These are phyloP conservation scores for Bombus balteatus DNA, from an alignment of 1,140 invertebrate genomes.

Conservation along the genomic window DNA sequence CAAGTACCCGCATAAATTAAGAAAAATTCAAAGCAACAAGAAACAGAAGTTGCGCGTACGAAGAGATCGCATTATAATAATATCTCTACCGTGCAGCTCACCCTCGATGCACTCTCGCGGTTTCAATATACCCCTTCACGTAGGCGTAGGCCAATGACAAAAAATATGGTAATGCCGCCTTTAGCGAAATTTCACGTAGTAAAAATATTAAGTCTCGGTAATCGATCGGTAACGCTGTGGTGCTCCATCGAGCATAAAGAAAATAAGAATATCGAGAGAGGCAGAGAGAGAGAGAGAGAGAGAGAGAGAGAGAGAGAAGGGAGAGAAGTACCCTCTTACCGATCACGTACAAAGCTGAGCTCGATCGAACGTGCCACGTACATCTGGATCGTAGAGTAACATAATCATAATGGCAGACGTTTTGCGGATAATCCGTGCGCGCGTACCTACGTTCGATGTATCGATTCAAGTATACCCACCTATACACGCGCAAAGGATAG, in stretches of 20 bases:
- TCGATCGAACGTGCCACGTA: constrained; percentile 63
- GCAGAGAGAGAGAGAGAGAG: no score
- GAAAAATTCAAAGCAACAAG: not conserved
- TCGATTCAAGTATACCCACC: constrained; percentile 43
- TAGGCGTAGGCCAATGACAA: not conserved
- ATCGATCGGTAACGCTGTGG: constrained; percentile 50
- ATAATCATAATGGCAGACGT: constrained; percentile 70
- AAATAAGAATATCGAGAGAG: constrained; percentile 37
- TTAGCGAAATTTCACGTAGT: constrained; percentile 27
- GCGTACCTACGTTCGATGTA: constrained; percentile 48
- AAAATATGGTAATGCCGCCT: not conserved
- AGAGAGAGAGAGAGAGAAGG: not conserved
- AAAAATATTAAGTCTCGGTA: constrained; percentile 35
- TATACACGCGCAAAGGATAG: constrained; percentile 2
- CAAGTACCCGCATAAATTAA: not conserved
- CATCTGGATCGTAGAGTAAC: constrained; percentile 69
- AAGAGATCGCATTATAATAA: not conserved
- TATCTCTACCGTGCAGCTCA: not conserved
- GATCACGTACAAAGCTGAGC: constrained; percentile 65
- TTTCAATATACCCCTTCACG: not conserved
- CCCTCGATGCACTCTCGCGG: not conserved
- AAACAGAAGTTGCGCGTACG: not conserved
- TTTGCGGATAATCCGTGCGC: constrained; percentile 68
- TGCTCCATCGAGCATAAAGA: constrained; percentile 52
- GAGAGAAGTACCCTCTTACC: constrained; percentile 53